Conservation (phyloP, 2,797 vertebrate species). For the Caiman crocodilus region DNA sequence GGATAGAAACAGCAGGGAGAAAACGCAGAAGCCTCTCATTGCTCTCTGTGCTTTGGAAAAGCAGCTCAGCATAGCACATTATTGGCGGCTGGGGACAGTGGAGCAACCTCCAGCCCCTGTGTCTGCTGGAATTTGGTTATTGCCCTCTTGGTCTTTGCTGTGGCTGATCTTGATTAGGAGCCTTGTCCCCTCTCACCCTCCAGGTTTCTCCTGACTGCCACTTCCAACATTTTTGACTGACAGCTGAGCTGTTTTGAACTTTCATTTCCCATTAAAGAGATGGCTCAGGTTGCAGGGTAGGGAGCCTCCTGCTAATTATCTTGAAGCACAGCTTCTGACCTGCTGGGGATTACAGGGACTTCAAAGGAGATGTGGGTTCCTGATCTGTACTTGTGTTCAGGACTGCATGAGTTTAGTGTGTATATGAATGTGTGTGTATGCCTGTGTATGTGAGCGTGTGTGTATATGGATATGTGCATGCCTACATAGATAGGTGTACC, state of each 20-base stretch:
- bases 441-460: not conserved
- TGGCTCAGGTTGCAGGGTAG: not conserved
- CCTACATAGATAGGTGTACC: too few species aligned
- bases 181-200: not conserved
- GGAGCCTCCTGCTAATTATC: not conserved
- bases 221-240: not conserved
- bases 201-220: not conserved
- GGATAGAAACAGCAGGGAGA: not conserved
- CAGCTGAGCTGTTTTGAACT: not conserved
- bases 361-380: not conserved
- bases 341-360: too few species aligned
- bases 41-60: not conserved
- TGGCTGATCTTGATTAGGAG: not conserved
- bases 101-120: not conserved
- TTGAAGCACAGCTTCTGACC: not conserved
- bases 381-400: too few species aligned
- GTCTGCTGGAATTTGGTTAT: not conserved
- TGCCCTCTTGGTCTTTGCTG: not conserved
- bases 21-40: not conserved
- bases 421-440: not conserved
- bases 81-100: not conserved
- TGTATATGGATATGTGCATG: not conserved
- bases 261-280: not conserved
- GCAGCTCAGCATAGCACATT: not conserved
- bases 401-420: too few species aligned